Conservation (phyloP, 2,113 vertebrate genomes). For the Ptyas mucosa region DNA sequence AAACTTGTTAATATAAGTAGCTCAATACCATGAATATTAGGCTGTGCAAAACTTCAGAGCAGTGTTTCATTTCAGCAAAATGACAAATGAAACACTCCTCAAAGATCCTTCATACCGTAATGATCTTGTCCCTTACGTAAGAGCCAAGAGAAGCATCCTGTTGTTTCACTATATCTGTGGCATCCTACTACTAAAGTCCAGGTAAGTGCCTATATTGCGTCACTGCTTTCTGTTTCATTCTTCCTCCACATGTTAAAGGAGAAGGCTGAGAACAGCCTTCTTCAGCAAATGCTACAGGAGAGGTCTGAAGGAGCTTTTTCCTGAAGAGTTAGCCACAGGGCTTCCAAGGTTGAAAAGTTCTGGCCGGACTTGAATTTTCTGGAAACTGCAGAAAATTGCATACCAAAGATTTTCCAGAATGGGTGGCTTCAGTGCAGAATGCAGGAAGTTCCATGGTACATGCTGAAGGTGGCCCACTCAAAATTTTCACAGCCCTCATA, state of each 20-base stretch:
- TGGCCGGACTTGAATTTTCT: background rate
- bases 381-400: background rate
- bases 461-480: background rate
- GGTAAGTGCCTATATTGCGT: background rate
- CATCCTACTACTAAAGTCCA: background rate
- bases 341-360: background rate
- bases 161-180: background rate
- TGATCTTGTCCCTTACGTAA: background rate
- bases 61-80: background rate
- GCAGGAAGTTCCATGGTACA: background rate
- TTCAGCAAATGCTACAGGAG: background rate
- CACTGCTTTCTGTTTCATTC: background rate
- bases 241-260: background rate
- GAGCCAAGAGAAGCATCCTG: background rate
- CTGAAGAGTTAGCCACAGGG: background rate
- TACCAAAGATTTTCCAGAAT: background rate
- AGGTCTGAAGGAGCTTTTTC: background rate
- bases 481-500: background rate
- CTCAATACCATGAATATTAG: background rate
- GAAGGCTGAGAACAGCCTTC: background rate
- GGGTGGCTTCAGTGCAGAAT: background rate
- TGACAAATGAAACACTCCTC: background rate
- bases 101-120: background rate
- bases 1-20: background rate
- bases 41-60: no score